These are phyloP conservation scores for Petromus typicus DNA, from an alignment of 2,113 vertebrate genomes.

Conservation along the genomic window DNA sequence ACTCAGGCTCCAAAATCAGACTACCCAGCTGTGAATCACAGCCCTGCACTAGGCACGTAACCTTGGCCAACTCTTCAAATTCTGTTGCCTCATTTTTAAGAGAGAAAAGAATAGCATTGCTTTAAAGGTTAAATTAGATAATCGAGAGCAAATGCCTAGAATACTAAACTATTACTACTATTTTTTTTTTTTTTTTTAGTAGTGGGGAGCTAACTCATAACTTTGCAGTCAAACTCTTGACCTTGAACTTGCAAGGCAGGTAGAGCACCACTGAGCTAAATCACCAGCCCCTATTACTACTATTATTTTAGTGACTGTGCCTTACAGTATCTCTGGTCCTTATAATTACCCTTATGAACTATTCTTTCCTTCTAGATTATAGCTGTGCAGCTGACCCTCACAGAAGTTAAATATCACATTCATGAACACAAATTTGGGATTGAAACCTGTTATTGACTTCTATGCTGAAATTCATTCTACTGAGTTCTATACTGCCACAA, in stretches of 20 bases:
- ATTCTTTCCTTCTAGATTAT: not conserved
- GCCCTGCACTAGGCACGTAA: not conserved
- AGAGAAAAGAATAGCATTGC: not conserved
- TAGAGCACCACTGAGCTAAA: too few species aligned
- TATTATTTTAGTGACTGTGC: not conserved
- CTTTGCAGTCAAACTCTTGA: too few species aligned
- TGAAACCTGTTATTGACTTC: not conserved
- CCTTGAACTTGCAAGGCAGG: too few species aligned
- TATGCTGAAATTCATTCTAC: not conserved
- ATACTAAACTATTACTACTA: not conserved
- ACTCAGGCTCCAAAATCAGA: not conserved
- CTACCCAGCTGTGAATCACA: not conserved
- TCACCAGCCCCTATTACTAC: not conserved
- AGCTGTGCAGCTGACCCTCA: not conserved
- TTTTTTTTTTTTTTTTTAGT: not conserved
- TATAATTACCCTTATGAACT: not conserved
- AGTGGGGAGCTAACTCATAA: too few species aligned
- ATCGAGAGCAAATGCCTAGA: not conserved
- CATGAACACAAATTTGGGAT: not conserved
- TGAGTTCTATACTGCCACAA: not conserved
- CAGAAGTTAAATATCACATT: slow-evolving; percentile 13
- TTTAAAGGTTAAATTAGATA: slow-evolving; percentile 7
- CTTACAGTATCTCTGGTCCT: slow-evolving; percentile 3
- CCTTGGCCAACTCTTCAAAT: not conserved
- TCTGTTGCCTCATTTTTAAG: slow-evolving; percentile 19